These are phyloP conservation scores for Prorops nasuta DNA, from an alignment of 1,140 invertebrate genomes.

Conservation along the genomic window DNA sequence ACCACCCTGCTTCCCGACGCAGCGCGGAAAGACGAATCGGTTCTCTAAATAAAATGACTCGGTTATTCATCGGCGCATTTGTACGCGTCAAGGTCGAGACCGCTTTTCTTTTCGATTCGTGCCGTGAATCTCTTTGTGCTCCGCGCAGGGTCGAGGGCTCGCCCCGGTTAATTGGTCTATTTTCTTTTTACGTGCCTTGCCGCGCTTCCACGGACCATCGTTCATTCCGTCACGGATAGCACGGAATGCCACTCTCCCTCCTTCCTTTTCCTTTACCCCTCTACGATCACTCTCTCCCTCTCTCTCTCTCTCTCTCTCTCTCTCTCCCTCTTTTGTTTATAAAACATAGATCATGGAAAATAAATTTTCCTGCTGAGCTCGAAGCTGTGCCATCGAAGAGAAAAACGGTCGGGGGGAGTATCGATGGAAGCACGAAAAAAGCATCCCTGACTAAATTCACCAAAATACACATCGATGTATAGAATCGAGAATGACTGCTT, in stretches of 20 bases:
- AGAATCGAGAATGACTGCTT: too few relatives aligned
- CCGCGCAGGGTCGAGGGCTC: neutral
- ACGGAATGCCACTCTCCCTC: too few relatives aligned
- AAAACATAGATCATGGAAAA: too few relatives aligned
- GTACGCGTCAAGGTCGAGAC: slow-evolving; percentile 45
- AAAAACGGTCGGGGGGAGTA: too few relatives aligned
- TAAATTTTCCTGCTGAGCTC: too few relatives aligned
- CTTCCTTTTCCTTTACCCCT: too few relatives aligned
- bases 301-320: neutral
- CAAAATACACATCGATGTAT: too few relatives aligned
- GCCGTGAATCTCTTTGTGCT: slow-evolving; percentile 25
- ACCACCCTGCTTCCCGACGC: slow-evolving; percentile 7
- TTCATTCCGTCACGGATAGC: slow-evolving; percentile 22
- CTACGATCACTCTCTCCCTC: slow-evolving; percentile 2
- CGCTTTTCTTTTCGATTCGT: slow-evolving; percentile 24
- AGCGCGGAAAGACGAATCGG: slow-evolving; percentile 49
- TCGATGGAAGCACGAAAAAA: too few relatives aligned
- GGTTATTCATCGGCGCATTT: slow-evolving; percentile 57
- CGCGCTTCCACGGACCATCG: slow-evolving; percentile 9
- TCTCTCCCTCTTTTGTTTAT: slow-evolving; percentile 2
- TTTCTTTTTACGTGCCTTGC: slow-evolving; percentile 11
- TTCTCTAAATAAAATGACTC: slow-evolving; percentile 57
- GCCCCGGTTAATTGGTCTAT: slow-evolving; percentile 27
- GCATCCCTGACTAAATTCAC: too few relatives aligned
- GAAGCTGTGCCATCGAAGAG: too few relatives aligned